Base-by-base conservation (phyloP, 1,140 invertebrate genomes). In the Drosophila serrata region DNA sequence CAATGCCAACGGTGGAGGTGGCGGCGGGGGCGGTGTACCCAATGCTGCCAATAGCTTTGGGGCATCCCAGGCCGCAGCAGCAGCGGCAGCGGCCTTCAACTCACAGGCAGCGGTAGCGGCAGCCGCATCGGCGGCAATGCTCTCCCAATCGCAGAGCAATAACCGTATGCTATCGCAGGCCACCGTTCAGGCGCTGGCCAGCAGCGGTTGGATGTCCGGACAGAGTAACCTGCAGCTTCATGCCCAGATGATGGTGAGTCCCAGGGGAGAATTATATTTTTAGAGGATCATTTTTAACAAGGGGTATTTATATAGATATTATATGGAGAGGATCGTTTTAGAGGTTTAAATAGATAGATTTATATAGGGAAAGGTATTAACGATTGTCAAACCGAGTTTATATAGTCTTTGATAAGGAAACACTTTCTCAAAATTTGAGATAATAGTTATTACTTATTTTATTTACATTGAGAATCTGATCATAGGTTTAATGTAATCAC, bases 241-340 rank as follows among this genome's bases (percentile, higher is more conserved):
- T 67, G 91, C 91, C 33, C 91, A 92, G 72, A 92, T 92, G 85
- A 80, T 92, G 79, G 91, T 92, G 65, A 92, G 90, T 82, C 35
- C 4, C 9, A 22, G 27, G n/a, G 9, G 15, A 15, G 29, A 6
- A 29, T 6, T 6, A 29, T 27, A 27, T 27, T 27, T 27, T 27
- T 27, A 27, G 29, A 6, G 22, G 33, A 24, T 24, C 24, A n/a
- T n/a, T n/a, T n/a, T n/a, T n/a, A 11, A 2, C 2, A 4, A 33
- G 31, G 4, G 2, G 12, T 33, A 9, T 40, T 40, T 40, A 2
- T 17, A 19, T 11, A 19, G 17, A 42, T 4, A 19, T n/a, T 12
- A 19, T 9, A 42, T 19, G 2, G 40, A 2, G 5, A 3, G 17
- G 5, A 6, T 42, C 0, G 4, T 7, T 42, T 19, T 3, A 6